Conservation (phyloP, 2,888 invertebrate genomes). For the Neocrepidodera transversa region DNA sequence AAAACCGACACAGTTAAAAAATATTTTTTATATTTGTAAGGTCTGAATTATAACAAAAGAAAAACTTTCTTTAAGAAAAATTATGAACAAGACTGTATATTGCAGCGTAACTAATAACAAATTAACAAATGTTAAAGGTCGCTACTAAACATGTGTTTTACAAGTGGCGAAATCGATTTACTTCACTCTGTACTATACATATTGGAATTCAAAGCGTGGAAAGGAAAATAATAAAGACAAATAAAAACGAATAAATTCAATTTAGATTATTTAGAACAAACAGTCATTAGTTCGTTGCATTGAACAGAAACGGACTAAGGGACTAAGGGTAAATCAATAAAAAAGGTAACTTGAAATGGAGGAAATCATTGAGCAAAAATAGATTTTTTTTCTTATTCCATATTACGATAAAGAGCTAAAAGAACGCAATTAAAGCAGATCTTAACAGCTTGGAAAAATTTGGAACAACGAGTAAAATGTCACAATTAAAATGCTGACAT, state of each 20-base stretch:
- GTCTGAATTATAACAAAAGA: too few species aligned
- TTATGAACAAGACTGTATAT: not conserved
- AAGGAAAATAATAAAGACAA: conserved; percentile 9
- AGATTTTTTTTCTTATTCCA: too few species aligned
- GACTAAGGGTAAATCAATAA: too few species aligned
- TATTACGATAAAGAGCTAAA: too few species aligned
- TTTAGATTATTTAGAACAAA: conserved; percentile 7
- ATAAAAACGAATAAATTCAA: conserved; percentile 5
- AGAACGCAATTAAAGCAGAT: too few species aligned
- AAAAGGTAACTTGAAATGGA: too few species aligned
- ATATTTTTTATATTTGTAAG: too few species aligned
- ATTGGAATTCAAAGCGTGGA: not conserved
- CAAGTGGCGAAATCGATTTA: conserved; percentile 33
- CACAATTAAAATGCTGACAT: too few species aligned
- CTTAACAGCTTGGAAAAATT: too few species aligned
- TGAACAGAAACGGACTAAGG: not conserved
- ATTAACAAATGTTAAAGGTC: conserved; percentile 40
- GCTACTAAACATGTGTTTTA: conserved; percentile 34
- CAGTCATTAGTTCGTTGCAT: not conserved
- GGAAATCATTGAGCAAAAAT: too few species aligned
- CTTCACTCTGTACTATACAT: not conserved
- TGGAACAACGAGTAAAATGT: too few species aligned
- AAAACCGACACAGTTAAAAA: too few species aligned
- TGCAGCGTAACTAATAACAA: not conserved
- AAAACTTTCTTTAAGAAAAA: not conserved